Conservation (phyloP, 2,797 vertebrate species). For the Onychomys leucogaster region DNA sequence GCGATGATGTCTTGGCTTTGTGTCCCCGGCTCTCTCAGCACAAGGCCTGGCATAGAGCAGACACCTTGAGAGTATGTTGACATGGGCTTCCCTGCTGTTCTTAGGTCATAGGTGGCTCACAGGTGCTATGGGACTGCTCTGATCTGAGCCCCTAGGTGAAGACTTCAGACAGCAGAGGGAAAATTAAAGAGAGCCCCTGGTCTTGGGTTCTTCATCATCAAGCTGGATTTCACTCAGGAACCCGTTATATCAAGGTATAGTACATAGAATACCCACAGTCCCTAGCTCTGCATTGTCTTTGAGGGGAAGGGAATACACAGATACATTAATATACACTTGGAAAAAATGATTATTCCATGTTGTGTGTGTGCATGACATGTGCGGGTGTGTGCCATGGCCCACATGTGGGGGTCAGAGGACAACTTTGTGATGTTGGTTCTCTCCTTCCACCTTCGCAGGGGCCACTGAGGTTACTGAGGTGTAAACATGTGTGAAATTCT, state of each 20-base stretch:
- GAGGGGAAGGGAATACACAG: not conserved
- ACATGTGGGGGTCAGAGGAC: not conserved
- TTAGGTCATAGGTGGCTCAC: not conserved
- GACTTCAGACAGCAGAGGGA: not conserved
- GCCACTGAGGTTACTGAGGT: not conserved
- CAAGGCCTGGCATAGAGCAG: not conserved
- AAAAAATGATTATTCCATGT: not conserved
- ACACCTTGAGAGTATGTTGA: not conserved
- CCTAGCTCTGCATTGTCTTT: not conserved
- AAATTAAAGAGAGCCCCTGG: not conserved
- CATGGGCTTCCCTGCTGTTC: not conserved
- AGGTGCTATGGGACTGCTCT: not conserved
- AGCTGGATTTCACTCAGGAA: not conserved
- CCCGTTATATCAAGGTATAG: not conserved
- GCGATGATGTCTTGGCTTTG: not conserved
- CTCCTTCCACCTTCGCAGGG: too few relatives aligned
- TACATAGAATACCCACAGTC: constrained; percentile 2
- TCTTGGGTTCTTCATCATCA: not conserved
- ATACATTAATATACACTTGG: not conserved
- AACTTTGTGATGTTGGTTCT: not conserved
- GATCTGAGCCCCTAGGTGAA: not conserved
- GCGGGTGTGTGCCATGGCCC: not conserved
- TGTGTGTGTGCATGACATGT: not conserved
- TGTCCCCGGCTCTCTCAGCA: not conserved
- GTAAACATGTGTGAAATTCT: not conserved